Evolutionary conservation across 1,140 invertebrate species (phyloP).

Genomic region (Nilaparvata lugens): DNA sequence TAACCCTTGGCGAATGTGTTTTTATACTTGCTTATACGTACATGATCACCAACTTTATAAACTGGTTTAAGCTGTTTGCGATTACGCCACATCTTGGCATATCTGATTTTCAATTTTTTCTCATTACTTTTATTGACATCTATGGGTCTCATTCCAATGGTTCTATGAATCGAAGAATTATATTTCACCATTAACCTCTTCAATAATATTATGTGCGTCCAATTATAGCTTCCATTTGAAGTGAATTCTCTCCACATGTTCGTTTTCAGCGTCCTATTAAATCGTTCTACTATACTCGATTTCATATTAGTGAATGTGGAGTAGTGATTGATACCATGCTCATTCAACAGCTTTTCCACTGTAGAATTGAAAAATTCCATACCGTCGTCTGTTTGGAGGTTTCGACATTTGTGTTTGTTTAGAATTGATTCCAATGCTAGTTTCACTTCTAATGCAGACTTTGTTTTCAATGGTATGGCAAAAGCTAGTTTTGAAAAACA

Average conservation of each 20-base stretch:
- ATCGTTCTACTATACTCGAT: constrained; percentile 38
- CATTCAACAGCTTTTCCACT: constrained; percentile 31
- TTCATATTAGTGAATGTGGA: constrained; percentile 37
- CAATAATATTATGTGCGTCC: constrained; percentile 32
- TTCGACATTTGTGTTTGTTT: constrained; percentile 20
- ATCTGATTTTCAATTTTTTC: constrained; percentile 10
- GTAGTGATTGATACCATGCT: constrained; percentile 36
- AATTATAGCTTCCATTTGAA: constrained; percentile 23
- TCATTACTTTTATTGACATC: constrained; percentile 29
- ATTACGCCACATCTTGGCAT: constrained; percentile 10
- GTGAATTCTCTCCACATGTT: constrained; percentile 36
- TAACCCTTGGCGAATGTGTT: constrained; percentile 24
- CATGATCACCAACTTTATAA: constrained; percentile 21
- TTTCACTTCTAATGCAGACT: constrained; percentile 32
- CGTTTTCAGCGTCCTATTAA: constrained; percentile 38
- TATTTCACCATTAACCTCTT: constrained; percentile 33
- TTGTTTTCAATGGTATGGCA: constrained; percentile 37
- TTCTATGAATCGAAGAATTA: constrained; percentile 37
- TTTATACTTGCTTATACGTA: constrained; percentile 20
- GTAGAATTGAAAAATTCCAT: constrained; percentile 36
- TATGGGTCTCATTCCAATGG: constrained; percentile 34
- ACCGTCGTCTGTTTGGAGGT: constrained; percentile 38
- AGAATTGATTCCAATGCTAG: constrained; percentile 26
- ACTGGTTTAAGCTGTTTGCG: constrained; percentile 16
- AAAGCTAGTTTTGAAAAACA: constrained; percentile 39